Evolutionary conservation across 1,140 invertebrate genomes (phyloP), one percentile per base, ranked within the genome.

Genomic region (Lucilia cuprina): DNA sequence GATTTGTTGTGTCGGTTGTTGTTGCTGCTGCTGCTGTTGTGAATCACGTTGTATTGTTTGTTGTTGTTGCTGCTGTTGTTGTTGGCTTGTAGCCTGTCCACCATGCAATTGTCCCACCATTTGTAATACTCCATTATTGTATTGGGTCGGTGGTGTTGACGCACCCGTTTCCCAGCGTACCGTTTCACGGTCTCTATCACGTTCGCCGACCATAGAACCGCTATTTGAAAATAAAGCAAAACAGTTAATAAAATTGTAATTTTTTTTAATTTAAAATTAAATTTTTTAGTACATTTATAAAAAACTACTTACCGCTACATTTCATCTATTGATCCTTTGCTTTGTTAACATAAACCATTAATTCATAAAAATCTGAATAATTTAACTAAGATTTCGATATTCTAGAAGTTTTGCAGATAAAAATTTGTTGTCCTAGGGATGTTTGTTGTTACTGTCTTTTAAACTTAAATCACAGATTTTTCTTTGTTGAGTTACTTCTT

Each of bases 111-210:
- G 86, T 86, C 88, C 90, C 86, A 90, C 89, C 89, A 91, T 89
- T 89, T 90, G 89, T 89, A 87, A 88, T 89, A 87, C 91, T 89
- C 91, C 91, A 91, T 91, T 91, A 90, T 91, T 90, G 87, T 87
- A 88, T 91, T 92, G 92, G 90, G 77, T 80, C 77, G 92, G 92
- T 92, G 93, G 92, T 91, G 92, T 92, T 91, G 92, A 92, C 91
- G 92, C 92, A 92, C 88, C 87, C 88, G 92, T 92, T 91, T 93
- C 93, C 93, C 93, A 94, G 92, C 93, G 93, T 93, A 94, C 93
- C 92, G 93, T 93, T 92, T 93, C 93, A 92, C 93, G 93, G 92
- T 93, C 93, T 92, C 93, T 93, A 92, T 94, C 93, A 89, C 92
- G 91, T 90, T 92, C 92, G 89, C 92, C 92, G 89, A 92, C 92